Base-by-base conservation (phyloP, 2,888 invertebrate genomes). In the Xestia ashworthii region DNA sequence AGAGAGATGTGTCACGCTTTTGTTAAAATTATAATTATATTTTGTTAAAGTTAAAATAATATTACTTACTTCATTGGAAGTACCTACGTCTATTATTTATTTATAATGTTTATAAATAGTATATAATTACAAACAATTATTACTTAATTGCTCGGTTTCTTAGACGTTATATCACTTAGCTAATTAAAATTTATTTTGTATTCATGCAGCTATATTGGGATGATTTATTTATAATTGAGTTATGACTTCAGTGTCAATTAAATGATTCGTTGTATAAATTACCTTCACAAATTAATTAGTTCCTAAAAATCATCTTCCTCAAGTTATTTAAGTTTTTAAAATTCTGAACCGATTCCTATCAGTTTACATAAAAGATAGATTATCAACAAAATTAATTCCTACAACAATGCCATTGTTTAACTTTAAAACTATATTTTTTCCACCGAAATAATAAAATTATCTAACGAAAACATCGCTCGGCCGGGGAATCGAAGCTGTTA, bases 401-500 rank as follows among this genome's bases (percentile, higher is more conserved):
- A 84, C 66, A 80, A 80, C 79, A 89, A 89, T 88, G 87, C 91
- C 91, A 93, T 94, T 93, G 93, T 94, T 91, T 91, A 86, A 83
- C 83, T 88, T 85, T 81, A 90, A 90, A 91, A 79, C 70, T 76
- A 85, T 86, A 82, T 90, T 90, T 91, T 92, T 93, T 93, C 91
- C 67, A 92, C 91, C 92, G 92, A 94, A 95, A 94, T 91, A 92
- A 90, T 89, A 89, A 89, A 85, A 88, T 93, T 94, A 95, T 95
- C 95, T 91, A 77, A 84, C 84, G 89, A 90, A 89, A 92, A 92
- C 91, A 95, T 95, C 95, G 90, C 87, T 87, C 90, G 87, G 88
- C 90, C 89, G 91, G 93, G 94, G 95, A 95, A 95, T 95, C 95
- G 93, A 95, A 95, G 91, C 86, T 80, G 90, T 92, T 96, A 96